Base-by-base conservation (phyloP, 2,888 invertebrate species). In the Agonopterix heracliana region DNA sequence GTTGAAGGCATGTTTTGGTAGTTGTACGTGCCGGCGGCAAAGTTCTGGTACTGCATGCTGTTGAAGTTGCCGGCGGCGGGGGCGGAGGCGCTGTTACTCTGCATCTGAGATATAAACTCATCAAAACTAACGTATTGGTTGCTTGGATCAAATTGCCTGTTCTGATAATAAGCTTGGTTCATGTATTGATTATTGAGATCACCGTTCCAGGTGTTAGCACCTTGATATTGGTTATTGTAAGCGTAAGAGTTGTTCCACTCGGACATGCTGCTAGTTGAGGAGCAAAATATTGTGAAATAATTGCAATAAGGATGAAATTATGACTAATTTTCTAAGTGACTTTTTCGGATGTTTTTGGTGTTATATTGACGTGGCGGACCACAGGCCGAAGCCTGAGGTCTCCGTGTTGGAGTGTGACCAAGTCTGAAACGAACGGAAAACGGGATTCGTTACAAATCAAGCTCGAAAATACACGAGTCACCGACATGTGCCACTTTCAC, bases 331-430 rank as follows among this genome's bases (percentile, higher is more conserved):
- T 51, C 46, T 7, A 12, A 35, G 44, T 52, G 52, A 51, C 53
- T 59, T 55, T 59, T 61, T 66, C 53, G 48, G 49, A 48, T 50
- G 53, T 64, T 60, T 59, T 53, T 53, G 57, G 26, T 41, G 45
- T 46, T 41, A 52, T 52, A 49, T 45, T 52, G 57, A 55, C 56
- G 52, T 55, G 55, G 54, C 61, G n/a, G 76, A 74, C 86, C 78
- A 66, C 78, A 83, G 86, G 86, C 87, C 85, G 81, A 82, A 78
- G 84, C 86, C 87, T 71, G 75, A 67, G 82, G 81, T 68, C 78
- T 56, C 50, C 54, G 52, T 53, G 54, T 55, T 58, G 49, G 45
- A 49, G 59, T 57, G 57, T 58, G 57, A 63, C 61, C 58, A 61
- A 61, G 61, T 69, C 79, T 80, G 76, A 57, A 78, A 77, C 36